A percentile compares a stretch with the other conserved stretches of the same genome.
Evolutionary conservation across 1,140 invertebrate genomes (phyloP).

Genomic region (Leptinotarsa defecta): DNA sequence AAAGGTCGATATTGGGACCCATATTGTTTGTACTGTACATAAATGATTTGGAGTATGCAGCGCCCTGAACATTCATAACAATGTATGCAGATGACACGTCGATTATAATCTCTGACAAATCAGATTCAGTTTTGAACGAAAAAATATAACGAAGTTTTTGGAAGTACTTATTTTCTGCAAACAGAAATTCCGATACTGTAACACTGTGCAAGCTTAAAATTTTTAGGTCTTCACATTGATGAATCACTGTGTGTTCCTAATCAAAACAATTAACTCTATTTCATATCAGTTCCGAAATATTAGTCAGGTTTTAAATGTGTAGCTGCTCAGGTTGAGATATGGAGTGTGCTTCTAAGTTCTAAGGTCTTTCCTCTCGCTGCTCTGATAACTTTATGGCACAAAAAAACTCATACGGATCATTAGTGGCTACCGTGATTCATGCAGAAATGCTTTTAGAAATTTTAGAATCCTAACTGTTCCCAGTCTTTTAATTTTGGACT

Average conservation of each 20-base stretch:
- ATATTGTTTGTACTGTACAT: background rate
- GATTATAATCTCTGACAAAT: background rate
- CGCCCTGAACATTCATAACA: background rate
- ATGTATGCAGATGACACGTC: background rate
- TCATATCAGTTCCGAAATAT: background rate
- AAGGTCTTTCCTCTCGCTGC: background rate
- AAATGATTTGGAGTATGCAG: background rate
- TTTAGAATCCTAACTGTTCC: no score
- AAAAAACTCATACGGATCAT: background rate
- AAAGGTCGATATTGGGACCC: background rate
- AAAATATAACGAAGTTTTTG: background rate
- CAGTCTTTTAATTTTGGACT: no score
- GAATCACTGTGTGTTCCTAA: background rate
- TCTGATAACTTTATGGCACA: background rate
- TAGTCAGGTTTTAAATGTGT: background rate
- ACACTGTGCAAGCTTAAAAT: background rate
- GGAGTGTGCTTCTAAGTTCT: background rate
- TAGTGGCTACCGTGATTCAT: background rate
- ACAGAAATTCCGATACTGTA: background rate
- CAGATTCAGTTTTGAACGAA: background rate
- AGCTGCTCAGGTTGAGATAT: background rate
- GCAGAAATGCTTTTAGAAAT: no score
- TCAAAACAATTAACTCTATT: background rate
- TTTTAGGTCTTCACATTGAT: background rate
- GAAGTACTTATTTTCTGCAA: background rate